phyloP scores from a whole-genome alignment of 2,113 vertebrate genomes.

The Garra rufa region DNA sequence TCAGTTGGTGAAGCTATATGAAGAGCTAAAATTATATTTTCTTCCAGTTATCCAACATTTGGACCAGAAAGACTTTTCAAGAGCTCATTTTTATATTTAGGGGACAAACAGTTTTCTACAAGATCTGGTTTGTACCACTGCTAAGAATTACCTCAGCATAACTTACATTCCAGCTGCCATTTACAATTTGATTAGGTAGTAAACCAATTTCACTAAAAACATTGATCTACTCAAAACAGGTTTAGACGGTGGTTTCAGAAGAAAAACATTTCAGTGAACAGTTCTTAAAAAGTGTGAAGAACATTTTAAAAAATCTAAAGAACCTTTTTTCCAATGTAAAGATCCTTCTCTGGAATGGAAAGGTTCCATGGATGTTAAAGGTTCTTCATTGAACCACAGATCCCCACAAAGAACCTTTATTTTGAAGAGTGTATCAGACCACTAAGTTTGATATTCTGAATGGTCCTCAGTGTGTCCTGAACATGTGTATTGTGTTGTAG shows the following conservation, averaged over 20 bases:
- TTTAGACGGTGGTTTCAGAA: too few relatives aligned
- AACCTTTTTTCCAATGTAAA: neutral
- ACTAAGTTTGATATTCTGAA: neutral
- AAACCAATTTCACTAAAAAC: neutral
- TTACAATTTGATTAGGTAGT: neutral
- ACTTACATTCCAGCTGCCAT: neutral
- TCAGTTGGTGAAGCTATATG: neutral
- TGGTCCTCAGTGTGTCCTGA: neutral
- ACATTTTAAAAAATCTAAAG: too few relatives aligned
- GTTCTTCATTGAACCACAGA: too few relatives aligned
- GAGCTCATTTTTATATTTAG: neutral
- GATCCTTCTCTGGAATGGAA: neutral
- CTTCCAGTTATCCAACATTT: neutral
- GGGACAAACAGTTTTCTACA: neutral
- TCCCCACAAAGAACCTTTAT: neutral
- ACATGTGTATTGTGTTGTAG: conserved; percentile 49
- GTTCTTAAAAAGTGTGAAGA: neutral
- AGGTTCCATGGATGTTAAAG: neutral
- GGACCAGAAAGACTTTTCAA: neutral
- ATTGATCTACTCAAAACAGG: neutral
- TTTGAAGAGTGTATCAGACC: neutral
- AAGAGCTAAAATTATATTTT: neutral
- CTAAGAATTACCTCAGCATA: neutral
- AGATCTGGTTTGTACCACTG: neutral
- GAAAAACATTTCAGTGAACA: too few relatives aligned